Base-by-base conservation (phyloP, 2,797 vertebrate genomes). In the Phoebastria nigripes region DNA sequence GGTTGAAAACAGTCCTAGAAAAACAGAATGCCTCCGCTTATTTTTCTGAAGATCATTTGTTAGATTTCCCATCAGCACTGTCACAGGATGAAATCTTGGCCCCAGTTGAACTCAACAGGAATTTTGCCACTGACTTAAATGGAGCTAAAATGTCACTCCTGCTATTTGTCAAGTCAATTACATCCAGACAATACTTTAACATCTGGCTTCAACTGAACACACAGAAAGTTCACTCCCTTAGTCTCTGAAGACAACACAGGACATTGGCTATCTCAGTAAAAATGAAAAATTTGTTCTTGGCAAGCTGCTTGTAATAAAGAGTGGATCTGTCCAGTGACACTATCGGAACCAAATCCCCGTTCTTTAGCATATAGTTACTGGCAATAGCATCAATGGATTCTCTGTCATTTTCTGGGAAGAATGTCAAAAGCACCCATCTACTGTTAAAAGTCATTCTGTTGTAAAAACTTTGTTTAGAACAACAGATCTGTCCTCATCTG, bases 141-240 rank as follows among this genome's bases (percentile, higher is more conserved):
- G 78, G 76, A 95, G 87, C 95, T 96, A 94, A 96, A 96, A 96
- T 94, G 92, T 96, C 95, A 85, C 56, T 90, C 86, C 72, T 96
- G 93, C 83, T 90, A 87, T 96, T 96, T 96, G 87, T 95, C 93
- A 96, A 89, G 71, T 65, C 95, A 93, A 67, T 95, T 96, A 80
- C 47, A 90, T 46, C 71, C 93, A 95, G 86, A 96, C 93, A 96
- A 95, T 93, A 93, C 93, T 95, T 77, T 16, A 96, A 92, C 93
- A 96, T 96, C 95, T 94, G 96, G 90, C 94, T 96, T 87, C 67
- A 44, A 80, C 74, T 41, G 81, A 93, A 58, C 74, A 74, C 90
- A 74, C 56, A 89, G 74, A 71, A 82, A 82, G 61, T 78, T 95
- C 19, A n/a, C 83, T 93, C 84, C 66, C 86, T 94, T 20, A 4